These are phyloP conservation scores for Dinoponera quadriceps DNA, from an alignment of 1,140 invertebrate genomes.

Conservation along the genomic window DNA sequence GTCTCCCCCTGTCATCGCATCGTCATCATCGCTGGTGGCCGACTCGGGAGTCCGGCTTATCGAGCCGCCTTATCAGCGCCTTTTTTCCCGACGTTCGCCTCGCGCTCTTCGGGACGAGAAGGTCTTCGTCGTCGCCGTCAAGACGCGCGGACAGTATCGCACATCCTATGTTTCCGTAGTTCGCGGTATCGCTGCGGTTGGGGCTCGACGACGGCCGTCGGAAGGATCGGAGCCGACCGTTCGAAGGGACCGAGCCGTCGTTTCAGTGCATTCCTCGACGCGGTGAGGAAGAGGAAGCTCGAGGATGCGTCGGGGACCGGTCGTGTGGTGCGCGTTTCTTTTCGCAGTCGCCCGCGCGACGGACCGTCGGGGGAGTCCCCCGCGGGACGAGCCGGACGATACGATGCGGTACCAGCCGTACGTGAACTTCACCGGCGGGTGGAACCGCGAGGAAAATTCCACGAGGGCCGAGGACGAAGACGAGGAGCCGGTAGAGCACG, in stretches of 20 bases:
- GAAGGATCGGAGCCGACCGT: not conserved
- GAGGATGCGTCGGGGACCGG: not conserved
- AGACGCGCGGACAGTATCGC: not conserved
- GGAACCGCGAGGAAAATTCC: not conserved
- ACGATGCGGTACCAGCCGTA: not conserved
- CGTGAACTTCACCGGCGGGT: not conserved
- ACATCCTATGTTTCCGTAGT: conserved; percentile 39
- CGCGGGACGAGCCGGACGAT: not conserved
- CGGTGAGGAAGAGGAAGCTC: not conserved
- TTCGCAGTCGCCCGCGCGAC: not conserved
- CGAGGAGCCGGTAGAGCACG: not conserved
- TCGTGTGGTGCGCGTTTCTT: conserved; percentile 4
- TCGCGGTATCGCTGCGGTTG: conserved; percentile 24
- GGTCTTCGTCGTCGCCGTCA: not conserved
- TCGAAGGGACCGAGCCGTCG: not conserved
- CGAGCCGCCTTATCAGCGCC: not conserved
- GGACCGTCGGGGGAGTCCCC: not conserved
- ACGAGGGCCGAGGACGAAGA: not conserved
- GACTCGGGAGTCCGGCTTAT: conserved; percentile 13
- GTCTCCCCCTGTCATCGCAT: not conserved
- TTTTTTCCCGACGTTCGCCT: not conserved
- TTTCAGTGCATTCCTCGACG: conserved; percentile 20
- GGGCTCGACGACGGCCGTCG: not conserved
- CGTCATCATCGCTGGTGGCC: not conserved
- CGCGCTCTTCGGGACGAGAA: not conserved